Evolutionary conservation across 2,113 vertebrate species (phyloP), one percentile per base, ranked within the genome.

Genomic region (Menidia beryllina): DNA sequence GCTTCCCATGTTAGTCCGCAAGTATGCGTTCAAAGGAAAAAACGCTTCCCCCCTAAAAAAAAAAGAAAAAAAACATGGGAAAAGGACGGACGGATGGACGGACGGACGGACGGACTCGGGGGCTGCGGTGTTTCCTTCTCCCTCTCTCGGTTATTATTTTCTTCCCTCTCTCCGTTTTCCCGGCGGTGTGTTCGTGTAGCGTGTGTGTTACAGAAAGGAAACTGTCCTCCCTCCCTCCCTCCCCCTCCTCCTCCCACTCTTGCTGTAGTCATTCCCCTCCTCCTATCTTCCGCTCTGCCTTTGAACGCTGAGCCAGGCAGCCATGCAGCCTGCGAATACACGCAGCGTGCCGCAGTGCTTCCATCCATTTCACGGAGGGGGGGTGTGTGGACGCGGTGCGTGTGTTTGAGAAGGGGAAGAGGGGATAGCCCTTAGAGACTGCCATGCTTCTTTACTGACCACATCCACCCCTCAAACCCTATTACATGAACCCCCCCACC

Each of bases 131-230:
- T 86, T 91, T 88, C 86, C 86, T 90, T 83, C 73, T 56, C 81
- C 62, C 70, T 72, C 75, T 83, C 75, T 76, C 67, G 69, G 62
- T 73, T 83, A 69, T 73, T 85, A 82, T 85, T 89, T 86, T 72
- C 79, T 77, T 83, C 81, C 67, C 81, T 75, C 81, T 79, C 76
- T 86, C 69, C 53, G 77, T 82, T 86, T 78, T 88, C 89, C 86
- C 89, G 89, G 89, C 88, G 90, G 89, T 87, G 84, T 86, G 90
- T 87, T 93, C 91, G 88, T 80, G 88, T 84, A 87, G 92, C 90
- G 91, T 91, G 90, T 90, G 87, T 81, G 83, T 88, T 89, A 79
- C 84, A 89, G 86, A 93, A 90, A 92, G 91, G 91, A 92, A 93
- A 90, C 79, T 56, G 83, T 87, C 79, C 86, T 77, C 88, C 69